Evolutionary conservation across 1,140 invertebrate genomes (phyloP), one percentile per base, ranked within the genome.

Genomic region (Dendrolimus punctatus): DNA sequence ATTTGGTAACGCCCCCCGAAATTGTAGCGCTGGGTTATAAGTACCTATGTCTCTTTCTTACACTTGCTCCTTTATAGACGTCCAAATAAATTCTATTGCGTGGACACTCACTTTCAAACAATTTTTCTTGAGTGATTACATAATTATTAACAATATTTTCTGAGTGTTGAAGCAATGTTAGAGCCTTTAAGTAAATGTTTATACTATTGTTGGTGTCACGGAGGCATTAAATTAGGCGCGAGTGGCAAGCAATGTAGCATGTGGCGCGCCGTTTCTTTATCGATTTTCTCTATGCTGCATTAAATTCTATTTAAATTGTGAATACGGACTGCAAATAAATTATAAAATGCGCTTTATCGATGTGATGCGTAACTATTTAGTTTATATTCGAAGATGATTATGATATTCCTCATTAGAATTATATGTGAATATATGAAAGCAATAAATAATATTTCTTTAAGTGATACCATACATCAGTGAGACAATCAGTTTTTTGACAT

Each of bases 221-320:
- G 63, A 68, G 59, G 64, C 58, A 61, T 72, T 68, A 63, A 66
- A 66, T 68, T 64, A 50, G 63, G 60, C 58, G 68, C 62, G 64
- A 65, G 61, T 59, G 62, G 57, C 57, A 60, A 63, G 64, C 66
- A 52, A 74, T 75, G 75, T 75, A 71, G 69, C 76, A 73, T 74
- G 76, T 73, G 71, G 70, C 77, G 77, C 71, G 71, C 71, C 62
- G 78, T 74, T 73, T 76, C 73, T 76, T 75, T 85, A 85, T 85
- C 79, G 80, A 85, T 85, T 85, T 85, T 85, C 80, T 76, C 70
- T 78, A 74, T 79, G 74, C 81, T 80, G 81, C 81, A 85, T 82
- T 82, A 81, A 76, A 80, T 76, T 80, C 70, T 73, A 72, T 76
- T 82, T 71, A 72, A 78, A 80, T 78, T 63, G 73, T 78, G 74